Evolutionary conservation across 2,113 vertebrate species (phyloP).

Genomic region (Tauraco erythrolophus): DNA sequence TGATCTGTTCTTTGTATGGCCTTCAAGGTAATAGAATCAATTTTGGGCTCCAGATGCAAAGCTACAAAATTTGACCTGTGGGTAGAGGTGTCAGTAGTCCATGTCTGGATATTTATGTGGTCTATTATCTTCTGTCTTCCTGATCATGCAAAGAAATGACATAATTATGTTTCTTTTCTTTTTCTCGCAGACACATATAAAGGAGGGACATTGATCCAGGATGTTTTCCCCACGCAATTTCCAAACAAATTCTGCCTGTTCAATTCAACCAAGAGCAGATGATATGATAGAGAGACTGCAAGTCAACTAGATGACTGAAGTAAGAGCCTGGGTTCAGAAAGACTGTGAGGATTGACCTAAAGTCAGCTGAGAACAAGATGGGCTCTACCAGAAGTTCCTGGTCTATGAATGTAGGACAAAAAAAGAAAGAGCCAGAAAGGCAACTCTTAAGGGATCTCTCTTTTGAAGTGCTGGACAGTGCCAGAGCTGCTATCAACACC

Average conservation of each 20-base stretch:
- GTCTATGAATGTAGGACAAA: not conserved
- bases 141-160: not conserved
- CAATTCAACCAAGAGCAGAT: not conserved
- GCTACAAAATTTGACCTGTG: not conserved
- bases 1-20: not conserved
- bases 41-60: not conserved
- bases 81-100: not conserved
- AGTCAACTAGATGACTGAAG: not conserved
- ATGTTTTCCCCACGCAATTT: not conserved
- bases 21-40: not conserved
- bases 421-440: not conserved
- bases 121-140: not conserved
- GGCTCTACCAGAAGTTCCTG: not conserved
- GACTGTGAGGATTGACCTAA: not conserved
- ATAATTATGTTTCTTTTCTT: not conserved
- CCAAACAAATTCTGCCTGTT: not conserved
- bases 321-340: not conserved
- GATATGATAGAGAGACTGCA: not conserved
- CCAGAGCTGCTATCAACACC: not conserved
- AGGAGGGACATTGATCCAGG: not conserved
- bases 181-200: not conserved
- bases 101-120: not conserved
- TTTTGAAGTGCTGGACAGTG: not conserved
- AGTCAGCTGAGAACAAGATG: not conserved
- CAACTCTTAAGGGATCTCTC: not conserved